Conservation (phyloP, 2,113 vertebrate genomes). For the Holacanthus passer region DNA sequence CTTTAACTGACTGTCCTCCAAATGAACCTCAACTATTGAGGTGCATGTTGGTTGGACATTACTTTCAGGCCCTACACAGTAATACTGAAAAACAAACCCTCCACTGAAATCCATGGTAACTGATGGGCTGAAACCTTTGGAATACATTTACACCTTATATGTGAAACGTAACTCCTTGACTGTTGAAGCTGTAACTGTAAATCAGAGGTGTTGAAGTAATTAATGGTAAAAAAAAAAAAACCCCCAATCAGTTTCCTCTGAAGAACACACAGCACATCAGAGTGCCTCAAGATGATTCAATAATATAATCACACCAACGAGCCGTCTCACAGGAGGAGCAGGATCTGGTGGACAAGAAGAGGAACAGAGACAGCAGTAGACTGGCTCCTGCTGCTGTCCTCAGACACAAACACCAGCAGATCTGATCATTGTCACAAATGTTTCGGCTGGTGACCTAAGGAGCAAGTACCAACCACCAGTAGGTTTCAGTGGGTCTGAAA, state of each 20-base stretch:
- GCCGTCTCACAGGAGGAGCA: background rate
- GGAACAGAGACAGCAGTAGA: background rate
- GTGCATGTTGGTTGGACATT: too few species aligned
- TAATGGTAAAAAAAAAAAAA: background rate
- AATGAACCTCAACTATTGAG: background rate
- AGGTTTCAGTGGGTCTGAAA: too few species aligned
- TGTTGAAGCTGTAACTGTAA: background rate
- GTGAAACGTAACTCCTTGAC: background rate
- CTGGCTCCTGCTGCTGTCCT: background rate
- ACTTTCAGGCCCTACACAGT: background rate
- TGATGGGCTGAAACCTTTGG: background rate
- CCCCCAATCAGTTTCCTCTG: too few species aligned
- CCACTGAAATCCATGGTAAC: background rate
- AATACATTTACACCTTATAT: too few species aligned
- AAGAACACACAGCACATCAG: too few species aligned
- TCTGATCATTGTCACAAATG: background rate
- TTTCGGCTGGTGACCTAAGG: background rate
- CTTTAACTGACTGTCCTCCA: background rate
- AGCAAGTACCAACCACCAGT: too few species aligned
- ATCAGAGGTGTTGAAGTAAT: background rate
- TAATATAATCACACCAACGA: background rate
- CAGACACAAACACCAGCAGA: background rate
- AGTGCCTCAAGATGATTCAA: too few species aligned
- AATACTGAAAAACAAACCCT: background rate
- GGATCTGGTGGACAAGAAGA: background rate